Evolutionary conservation across 2,797 vertebrate species (phyloP), one percentile per base, ranked within the genome.

Genomic region (Falco cherrug): DNA sequence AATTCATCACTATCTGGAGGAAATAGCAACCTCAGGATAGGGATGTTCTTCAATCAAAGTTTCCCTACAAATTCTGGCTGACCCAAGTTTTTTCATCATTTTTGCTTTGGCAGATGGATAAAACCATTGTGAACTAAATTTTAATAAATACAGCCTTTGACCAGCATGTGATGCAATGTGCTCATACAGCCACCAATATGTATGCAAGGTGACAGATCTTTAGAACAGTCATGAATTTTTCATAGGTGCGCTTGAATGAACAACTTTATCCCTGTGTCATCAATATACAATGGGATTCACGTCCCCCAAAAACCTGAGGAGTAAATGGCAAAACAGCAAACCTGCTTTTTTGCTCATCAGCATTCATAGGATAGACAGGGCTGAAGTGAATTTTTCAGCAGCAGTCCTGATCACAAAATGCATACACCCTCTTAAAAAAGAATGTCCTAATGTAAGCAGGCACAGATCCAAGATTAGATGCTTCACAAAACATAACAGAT

Each of bases 221-320:
- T 90, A 85, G 64, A 94, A 65, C 5, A 84, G 26, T 29, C 75
- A 94, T 74, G 35, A 92, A 83, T 97, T 92, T 94, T 96, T 95
- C 78, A 93, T 51, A 82, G 50, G 31, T 60, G 73, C 60, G 87
- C 76, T 79, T 74, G 69, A 93, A 82, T 24, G 67, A 97, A 85
- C 56, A 77, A 89, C 51, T 75, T 94, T 96, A 95, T 87, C 75
- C 77, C 57, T 35, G 50, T 89, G 81, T 83, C 94, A 96, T 95
- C 93, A 92, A 84, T 87, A 90, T 77, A 95, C 75, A 94, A 50
- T 48, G 37, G 47, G 67, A 94, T 70, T 85, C 81, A 83, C 4
- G 90, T 86, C 64, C 48, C 47, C 43, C 68, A 53, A 78, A 95
- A 97, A 87, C 26, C 53, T 16, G 33, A 84, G 51, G 16, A 74